These are phyloP conservation scores for Sphaerophoria taeniata DNA, from an alignment of 2,888 invertebrate genomes.

Conservation along the genomic window DNA sequence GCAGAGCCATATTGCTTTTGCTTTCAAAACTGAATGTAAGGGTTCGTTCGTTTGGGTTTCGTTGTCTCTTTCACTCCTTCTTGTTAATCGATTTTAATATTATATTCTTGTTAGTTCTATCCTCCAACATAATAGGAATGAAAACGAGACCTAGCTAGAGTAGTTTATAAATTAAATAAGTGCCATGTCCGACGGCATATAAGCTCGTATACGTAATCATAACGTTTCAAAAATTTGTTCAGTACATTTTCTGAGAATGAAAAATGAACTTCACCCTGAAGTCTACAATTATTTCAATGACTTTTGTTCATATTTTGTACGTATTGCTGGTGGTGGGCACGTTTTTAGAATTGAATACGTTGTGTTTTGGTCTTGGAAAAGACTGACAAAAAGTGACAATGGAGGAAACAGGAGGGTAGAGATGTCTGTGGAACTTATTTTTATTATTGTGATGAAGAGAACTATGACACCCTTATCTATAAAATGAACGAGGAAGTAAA, in stretches of 20 bases:
- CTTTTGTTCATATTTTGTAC: constrained; percentile 20
- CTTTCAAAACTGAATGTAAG: constrained; percentile 53
- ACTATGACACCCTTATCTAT: constrained; percentile 43
- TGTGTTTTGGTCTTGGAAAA: too few species aligned
- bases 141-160: background rate
- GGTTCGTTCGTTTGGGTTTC: constrained; percentile 35
- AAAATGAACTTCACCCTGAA: constrained; percentile 76
- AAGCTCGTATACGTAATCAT: constrained; percentile 57
- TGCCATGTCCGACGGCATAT: constrained; percentile 67
- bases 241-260: constrained; percentile 71
- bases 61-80: constrained; percentile 31
- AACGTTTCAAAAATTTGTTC: constrained; percentile 66
- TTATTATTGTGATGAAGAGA: background rate
- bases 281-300: constrained; percentile 56
- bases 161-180: constrained; percentile 74
- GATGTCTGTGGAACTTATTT: background rate
- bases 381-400: too few species aligned
- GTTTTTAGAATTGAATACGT: constrained; percentile 12
- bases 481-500: constrained; percentile 74
- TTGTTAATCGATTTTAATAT: background rate
- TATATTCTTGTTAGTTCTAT: background rate
- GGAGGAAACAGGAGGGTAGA: too few species aligned
- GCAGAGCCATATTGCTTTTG: constrained; percentile 75
- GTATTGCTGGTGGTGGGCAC: background rate
- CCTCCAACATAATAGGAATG: constrained; percentile 17